phyloP scores from a whole-genome alignment of 1,140 invertebrate genomes.

The fruit fly (Drosophila melanogaster) region DNA sequence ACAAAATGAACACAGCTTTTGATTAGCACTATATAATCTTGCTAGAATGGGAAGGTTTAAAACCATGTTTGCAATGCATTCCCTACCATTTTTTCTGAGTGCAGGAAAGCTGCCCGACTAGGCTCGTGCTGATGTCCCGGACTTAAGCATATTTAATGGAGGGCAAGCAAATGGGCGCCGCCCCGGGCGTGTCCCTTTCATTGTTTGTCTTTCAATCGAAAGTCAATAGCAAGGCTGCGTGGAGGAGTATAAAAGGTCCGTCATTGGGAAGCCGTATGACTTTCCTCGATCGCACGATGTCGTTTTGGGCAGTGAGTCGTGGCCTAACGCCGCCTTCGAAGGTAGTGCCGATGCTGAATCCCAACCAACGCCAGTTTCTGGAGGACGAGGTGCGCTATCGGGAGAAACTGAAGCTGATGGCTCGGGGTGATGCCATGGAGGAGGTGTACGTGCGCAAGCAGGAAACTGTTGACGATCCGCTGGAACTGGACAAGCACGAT shows the following conservation, averaged over 20 bases:
- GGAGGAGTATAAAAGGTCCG: constrained; percentile 29
- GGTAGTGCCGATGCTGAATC: constrained; percentile 79
- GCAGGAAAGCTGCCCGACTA: neutral
- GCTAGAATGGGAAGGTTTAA: no score
- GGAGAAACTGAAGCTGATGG: constrained; percentile 73
- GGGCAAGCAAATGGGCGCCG: constrained; percentile 55
- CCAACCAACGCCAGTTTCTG: constrained; percentile 81
- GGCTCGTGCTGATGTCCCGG: constrained; percentile 24
- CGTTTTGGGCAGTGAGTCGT: constrained; percentile 78
- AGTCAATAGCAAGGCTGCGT: constrained; percentile 71
- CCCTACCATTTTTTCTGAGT: constrained; percentile 2
- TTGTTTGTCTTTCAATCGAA: constrained; percentile 81
- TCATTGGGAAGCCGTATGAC: neutral
- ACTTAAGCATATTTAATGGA: constrained; percentile 70
- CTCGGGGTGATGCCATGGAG: constrained; percentile 54
- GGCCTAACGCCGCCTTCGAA: constrained; percentile 69
- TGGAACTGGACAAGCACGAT: constrained; percentile 86
- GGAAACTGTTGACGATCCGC: constrained; percentile 77
- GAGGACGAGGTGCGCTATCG: constrained; percentile 81
- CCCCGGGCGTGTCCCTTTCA: constrained; percentile 56
- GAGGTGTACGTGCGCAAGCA: constrained; percentile 73
- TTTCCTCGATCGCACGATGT: constrained; percentile 51
- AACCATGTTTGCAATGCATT: no score
- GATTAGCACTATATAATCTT: no score
- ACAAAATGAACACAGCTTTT: no score